Evolutionary conservation across 2,888 invertebrate genomes (phyloP).

Genomic region (Baccha elongata): DNA sequence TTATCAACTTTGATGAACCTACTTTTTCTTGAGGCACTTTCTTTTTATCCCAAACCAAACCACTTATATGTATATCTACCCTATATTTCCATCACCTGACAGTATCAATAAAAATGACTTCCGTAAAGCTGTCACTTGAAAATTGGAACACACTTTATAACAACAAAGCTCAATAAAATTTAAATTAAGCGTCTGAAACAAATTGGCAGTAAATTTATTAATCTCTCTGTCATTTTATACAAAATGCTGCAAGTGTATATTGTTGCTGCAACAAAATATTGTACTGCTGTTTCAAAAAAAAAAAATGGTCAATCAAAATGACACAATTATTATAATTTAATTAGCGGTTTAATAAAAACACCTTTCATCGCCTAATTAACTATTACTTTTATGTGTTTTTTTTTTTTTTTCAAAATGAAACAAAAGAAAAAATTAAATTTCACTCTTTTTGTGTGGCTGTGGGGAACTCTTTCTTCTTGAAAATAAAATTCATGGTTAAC

Average conservation of each 20-base stretch:
- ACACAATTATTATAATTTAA: conserved; percentile 71
- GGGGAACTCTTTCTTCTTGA: background rate
- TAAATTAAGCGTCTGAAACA: conserved; percentile 27
- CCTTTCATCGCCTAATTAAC: conserved; percentile 66
- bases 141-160: conserved; percentile 24
- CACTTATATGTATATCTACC: conserved; percentile 18
- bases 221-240: background rate
- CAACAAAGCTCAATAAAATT: conserved; percentile 28
- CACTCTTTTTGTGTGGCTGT: conserved; percentile 7
- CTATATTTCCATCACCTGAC: conserved; percentile 16
- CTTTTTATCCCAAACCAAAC: conserved; percentile 13
- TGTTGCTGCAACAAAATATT: conserved; percentile 40
- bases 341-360: conserved; percentile 65
- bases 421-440: conserved; percentile 18
- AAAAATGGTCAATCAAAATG: conserved; percentile 56
- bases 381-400: conserved; percentile 61
- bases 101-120: background rate
- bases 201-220: conserved; percentile 27
- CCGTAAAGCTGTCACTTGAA: conserved; percentile 31
- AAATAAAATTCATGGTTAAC: background rate
- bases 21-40: background rate
- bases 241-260: conserved; percentile 5
- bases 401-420: conserved; percentile 12
- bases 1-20: conserved; percentile 10
- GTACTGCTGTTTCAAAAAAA: conserved; percentile 44